phyloP scores from a whole-genome alignment of 2,113 vertebrate species.

The Aramus guarauna region DNA sequence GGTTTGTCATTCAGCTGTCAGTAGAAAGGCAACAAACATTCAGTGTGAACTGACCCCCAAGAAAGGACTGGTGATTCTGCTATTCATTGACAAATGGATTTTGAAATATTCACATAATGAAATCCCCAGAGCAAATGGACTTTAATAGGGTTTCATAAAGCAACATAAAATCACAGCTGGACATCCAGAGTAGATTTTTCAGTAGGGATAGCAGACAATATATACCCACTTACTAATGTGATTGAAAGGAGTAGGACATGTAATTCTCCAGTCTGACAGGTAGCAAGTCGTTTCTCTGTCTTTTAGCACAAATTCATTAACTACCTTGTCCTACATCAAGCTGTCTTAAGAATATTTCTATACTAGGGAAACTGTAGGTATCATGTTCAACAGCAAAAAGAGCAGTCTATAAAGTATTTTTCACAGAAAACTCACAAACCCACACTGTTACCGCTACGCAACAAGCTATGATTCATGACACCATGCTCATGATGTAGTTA shows the following conservation, averaged over 20 bases:
- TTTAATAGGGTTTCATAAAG: not conserved
- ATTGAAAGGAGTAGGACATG: not conserved
- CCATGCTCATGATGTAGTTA: not conserved
- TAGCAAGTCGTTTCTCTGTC: not conserved
- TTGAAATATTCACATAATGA: slow-evolving; percentile 42
- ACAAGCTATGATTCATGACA: not conserved
- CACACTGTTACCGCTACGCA: not conserved
- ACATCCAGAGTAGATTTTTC: not conserved
- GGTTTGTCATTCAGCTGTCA: slow-evolving; percentile 45
- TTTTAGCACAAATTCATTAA: not conserved
- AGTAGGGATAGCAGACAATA: not conserved
- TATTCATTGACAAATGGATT: slow-evolving; percentile 17
- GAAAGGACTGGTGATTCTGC: not conserved
- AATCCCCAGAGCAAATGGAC: slow-evolving; percentile 2
- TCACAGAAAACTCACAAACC: not conserved
- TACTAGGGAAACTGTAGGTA: not conserved
- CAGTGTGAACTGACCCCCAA: slow-evolving; percentile 21
- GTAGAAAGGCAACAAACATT: slow-evolving; percentile 1
- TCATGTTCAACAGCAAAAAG: not conserved
- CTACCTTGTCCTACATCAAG: not conserved
- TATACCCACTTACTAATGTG: not conserved
- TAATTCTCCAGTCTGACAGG: not conserved
- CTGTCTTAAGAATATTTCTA: not conserved
- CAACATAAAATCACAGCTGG: not conserved
- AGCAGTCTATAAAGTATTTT: not conserved